Conservation (phyloP, 2,888 invertebrate species). For the Pristionchus fissidentatus region DNA sequence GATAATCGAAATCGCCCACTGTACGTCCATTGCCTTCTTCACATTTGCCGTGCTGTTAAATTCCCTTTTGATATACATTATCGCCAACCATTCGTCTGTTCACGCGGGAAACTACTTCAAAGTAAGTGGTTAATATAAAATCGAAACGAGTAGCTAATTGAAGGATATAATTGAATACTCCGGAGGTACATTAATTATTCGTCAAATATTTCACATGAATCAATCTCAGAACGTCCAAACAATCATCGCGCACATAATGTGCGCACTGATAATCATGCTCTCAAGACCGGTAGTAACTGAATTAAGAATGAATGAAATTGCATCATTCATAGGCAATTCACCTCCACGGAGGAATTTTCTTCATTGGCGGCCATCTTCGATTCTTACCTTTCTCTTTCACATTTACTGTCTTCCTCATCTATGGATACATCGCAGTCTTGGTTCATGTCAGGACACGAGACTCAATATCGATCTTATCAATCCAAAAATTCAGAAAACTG, state of each 20-base stretch:
- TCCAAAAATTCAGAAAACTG: no score
- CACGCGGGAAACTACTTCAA: slow-evolving; percentile 15
- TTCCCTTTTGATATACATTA: neutral
- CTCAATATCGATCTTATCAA: no score
- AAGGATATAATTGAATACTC: no score
- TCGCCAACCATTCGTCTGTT: neutral
- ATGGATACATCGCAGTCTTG: neutral
- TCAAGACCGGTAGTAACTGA: no score
- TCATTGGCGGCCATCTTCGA: neutral
- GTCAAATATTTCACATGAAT: no score
- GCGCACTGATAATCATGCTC: no score
- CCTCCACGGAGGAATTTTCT: neutral
- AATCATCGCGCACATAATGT: no score
- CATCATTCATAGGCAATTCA: no score
- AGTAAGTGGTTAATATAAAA: no score
- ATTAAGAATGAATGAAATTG: no score
- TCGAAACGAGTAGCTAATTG: no score
- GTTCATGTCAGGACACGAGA: neutral
- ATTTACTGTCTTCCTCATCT: neutral
- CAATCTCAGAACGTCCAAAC: neutral
- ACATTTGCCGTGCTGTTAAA: neutral
- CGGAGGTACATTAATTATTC: no score
- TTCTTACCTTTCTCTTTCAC: neutral
- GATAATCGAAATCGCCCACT: slow-evolving; percentile 13
- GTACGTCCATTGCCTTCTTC: neutral